Conservation (phyloP, 2,113 vertebrate genomes). For the Erythrocebus patas region DNA sequence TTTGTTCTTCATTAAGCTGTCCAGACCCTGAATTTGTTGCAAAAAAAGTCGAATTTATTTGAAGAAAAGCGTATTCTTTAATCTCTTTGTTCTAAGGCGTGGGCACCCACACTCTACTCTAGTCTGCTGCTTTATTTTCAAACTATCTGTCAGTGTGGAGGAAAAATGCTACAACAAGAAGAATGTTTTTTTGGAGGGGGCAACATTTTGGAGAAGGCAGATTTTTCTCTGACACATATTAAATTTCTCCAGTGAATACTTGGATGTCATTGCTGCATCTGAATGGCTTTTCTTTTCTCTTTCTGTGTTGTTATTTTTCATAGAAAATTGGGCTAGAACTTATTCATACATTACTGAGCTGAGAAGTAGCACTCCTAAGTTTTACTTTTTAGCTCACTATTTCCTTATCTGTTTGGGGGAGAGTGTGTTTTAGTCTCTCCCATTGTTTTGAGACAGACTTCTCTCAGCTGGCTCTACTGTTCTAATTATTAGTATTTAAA, state of each 20-base stretch:
- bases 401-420: slow-evolving; percentile 5
- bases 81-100: background rate
- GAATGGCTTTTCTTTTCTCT: background rate
- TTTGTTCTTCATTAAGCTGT: slow-evolving; percentile 20
- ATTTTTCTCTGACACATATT: background rate
- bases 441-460: background rate
- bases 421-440: background rate
- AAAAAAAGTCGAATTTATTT: slow-evolving; percentile 17
- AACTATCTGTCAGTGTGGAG: background rate
- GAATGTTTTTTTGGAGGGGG: rapidly evolving
- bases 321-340: background rate
- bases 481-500: background rate
- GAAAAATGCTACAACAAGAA: rapidly evolving
- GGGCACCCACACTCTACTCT: background rate
- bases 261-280: background rate
- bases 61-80: background rate
- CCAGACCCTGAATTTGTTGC: background rate
- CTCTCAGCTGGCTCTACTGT: background rate
- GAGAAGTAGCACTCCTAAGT: background rate
- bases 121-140: background rate
- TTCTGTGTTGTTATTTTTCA: background rate
- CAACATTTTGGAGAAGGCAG: background rate
- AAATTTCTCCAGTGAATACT: background rate
- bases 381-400: background rate
- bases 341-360: background rate